These are phyloP conservation scores for Zygaena filipendulae DNA, from an alignment of 2,888 invertebrate genomes.

Conservation along the genomic window DNA sequence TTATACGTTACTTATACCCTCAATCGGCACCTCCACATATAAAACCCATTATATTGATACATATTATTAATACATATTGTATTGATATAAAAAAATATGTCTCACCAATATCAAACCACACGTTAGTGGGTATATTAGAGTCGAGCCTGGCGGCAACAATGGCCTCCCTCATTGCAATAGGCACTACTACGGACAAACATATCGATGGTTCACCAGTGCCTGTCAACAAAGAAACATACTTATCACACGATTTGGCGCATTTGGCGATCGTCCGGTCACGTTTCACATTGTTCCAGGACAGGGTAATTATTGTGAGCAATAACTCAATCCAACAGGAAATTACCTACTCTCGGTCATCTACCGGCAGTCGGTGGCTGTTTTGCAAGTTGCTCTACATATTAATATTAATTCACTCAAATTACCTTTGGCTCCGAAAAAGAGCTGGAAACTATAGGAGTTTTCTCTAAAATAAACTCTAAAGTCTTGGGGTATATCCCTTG, in stretches of 20 bases:
- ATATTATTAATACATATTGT: not conserved
- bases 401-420: conserved; percentile 5
- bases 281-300: no score
- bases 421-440: conserved; percentile 76
- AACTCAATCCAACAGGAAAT: no score
- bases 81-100: conserved; percentile 1
- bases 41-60: no score
- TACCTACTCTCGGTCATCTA: no score
- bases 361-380: no score
- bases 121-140: conserved; percentile 50
- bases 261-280: no score
- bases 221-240: no score
- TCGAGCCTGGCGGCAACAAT: conserved; percentile 70
- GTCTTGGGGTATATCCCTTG: conserved; percentile 80
- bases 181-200: conserved; percentile 47
- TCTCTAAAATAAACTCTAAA: conserved; percentile 74
- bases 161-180: conserved; percentile 73
- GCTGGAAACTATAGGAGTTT: conserved; percentile 70
- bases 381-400: no score
- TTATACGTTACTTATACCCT: no score
- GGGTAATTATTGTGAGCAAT: no score
- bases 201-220: conserved; percentile 62
- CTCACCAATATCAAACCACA: conserved; percentile 71
- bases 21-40: no score
- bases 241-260: no score